phyloP scores from a whole-genome alignment of 2,113 vertebrate species.

The Perca flavescens region DNA sequence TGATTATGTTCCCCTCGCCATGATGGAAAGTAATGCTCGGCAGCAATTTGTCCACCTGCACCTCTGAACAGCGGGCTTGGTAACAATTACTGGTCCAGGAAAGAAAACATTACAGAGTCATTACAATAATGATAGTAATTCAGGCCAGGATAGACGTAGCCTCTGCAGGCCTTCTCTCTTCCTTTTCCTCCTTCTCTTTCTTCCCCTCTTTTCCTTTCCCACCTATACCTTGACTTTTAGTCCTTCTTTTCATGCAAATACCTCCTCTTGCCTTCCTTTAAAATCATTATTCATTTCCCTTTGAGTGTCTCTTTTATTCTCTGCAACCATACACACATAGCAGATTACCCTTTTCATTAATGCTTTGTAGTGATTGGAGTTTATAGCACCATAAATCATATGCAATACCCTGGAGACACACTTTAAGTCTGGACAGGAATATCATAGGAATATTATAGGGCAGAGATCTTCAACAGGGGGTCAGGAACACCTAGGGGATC shows the following conservation, averaged over 20 bases:
- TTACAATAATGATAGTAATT: constrained; percentile 86
- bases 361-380: constrained; percentile 32
- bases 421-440: constrained; percentile 9
- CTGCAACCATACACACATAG: neutral
- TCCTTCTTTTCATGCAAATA: neutral
- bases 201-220: constrained; percentile 14
- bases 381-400: constrained; percentile 49
- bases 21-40: constrained; percentile 72
- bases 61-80: constrained; percentile 78
- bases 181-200: constrained; percentile 22
- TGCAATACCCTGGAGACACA: constrained; percentile 4
- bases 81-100: constrained; percentile 84
- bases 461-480: too few relatives aligned
- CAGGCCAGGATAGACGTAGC: constrained; percentile 69
- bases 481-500: too few relatives aligned
- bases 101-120: constrained; percentile 84
- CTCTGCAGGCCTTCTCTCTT: constrained; percentile 64
- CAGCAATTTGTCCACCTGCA: constrained; percentile 82
- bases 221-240: constrained; percentile 28
- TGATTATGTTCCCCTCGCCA: constrained; percentile 59
- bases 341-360: constrained; percentile 18
- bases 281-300: constrained; percentile 10
- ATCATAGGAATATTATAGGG: neutral
- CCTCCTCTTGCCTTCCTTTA: constrained; percentile 4
- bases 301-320: constrained; percentile 16